A percentile compares a stretch with the other conserved stretches of the same genome.
Evolutionary conservation across 2,797 vertebrate genomes (phyloP).

Genomic region (Cossypha dichroa): DNA sequence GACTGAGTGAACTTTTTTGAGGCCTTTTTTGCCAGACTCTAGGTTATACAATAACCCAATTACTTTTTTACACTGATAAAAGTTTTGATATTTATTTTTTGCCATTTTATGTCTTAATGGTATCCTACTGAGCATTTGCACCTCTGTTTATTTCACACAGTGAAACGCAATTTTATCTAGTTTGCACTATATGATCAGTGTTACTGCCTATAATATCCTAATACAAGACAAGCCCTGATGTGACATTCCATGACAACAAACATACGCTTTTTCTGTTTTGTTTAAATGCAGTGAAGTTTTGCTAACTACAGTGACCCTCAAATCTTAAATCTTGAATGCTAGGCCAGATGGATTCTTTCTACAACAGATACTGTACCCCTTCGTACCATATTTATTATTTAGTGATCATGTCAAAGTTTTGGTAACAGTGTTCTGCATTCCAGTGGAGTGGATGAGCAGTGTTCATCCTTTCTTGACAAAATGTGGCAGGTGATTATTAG

Average conservation of each 20-base stretch:
- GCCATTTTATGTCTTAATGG: constrained; percentile 99
- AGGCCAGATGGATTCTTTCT: constrained; percentile 65
- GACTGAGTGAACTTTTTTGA: constrained; percentile 94
- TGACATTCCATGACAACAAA: constrained; percentile 78
- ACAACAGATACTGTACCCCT: constrained; percentile 64
- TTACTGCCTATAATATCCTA: constrained; percentile 93
- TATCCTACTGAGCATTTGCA: constrained; percentile 97
- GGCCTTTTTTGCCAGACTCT: constrained; percentile 99
- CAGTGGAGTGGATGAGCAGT: constrained; percentile 59
- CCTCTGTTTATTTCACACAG: constrained; percentile 89
- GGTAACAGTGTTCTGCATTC: constrained; percentile 64
- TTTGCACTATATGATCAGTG: constrained; percentile 99
- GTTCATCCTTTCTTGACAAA: constrained; percentile 61
- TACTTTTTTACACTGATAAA: constrained; percentile 99
- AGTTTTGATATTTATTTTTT: constrained; percentile 99
- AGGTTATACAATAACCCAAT: constrained; percentile 97
- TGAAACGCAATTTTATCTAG: constrained; percentile 90
- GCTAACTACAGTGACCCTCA: constrained; percentile 65
- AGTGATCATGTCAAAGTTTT: constrained; percentile 50
- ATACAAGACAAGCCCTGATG: constrained; percentile 79
- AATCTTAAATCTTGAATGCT: constrained; percentile 66
- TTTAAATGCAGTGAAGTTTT: constrained; percentile 74
- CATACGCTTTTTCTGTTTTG: constrained; percentile 65
- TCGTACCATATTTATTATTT: constrained; percentile 56
- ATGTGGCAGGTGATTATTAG: constrained; percentile 46